phyloP scores from a whole-genome alignment of 1,140 invertebrate species.

The Drosophila truncata region DNA sequence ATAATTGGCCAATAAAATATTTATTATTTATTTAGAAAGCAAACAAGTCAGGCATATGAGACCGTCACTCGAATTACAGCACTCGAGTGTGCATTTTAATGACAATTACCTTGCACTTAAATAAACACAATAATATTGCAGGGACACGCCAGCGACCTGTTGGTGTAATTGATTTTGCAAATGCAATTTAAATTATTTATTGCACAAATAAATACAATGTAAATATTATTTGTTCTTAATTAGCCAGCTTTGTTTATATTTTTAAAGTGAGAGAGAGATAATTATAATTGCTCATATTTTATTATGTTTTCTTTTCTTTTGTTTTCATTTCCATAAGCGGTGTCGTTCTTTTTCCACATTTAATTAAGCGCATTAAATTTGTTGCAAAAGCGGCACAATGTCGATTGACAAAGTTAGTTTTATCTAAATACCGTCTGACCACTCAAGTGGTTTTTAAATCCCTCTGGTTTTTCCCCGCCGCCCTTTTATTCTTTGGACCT shows the following conservation, averaged over 20 bases:
- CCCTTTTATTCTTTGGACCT: not conserved
- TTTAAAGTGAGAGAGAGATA: not conserved
- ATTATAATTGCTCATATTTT: not conserved
- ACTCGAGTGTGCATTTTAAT: not conserved
- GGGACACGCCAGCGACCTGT: no score
- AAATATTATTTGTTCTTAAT: not conserved
- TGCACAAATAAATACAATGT: not conserved
- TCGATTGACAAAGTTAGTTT: conserved; percentile 3
- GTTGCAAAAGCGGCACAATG: not conserved
- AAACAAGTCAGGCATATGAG: not conserved
- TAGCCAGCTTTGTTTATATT: not conserved
- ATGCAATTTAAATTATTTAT: not conserved
- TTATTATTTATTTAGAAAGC: conserved; percentile 24
- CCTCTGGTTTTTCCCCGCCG: not conserved
- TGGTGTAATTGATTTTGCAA: conserved; percentile 1
- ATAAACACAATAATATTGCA: conserved; percentile 4
- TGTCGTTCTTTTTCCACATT: not conserved
- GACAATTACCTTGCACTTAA: conserved; percentile 8
- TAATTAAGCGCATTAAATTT: conserved; percentile 1
- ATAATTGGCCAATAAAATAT: conserved; percentile 37
- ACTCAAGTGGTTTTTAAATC: conserved; percentile 18
- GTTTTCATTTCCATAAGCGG: not conserved
- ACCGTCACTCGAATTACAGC: not conserved
- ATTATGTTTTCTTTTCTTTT: not conserved
- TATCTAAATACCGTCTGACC: not conserved